Percentiles rank a stretch among this genome's conserved stretches.
Conservation (phyloP, 35 echinoderm and acorn worm genomes). For the Diadema setosum region DNA sequence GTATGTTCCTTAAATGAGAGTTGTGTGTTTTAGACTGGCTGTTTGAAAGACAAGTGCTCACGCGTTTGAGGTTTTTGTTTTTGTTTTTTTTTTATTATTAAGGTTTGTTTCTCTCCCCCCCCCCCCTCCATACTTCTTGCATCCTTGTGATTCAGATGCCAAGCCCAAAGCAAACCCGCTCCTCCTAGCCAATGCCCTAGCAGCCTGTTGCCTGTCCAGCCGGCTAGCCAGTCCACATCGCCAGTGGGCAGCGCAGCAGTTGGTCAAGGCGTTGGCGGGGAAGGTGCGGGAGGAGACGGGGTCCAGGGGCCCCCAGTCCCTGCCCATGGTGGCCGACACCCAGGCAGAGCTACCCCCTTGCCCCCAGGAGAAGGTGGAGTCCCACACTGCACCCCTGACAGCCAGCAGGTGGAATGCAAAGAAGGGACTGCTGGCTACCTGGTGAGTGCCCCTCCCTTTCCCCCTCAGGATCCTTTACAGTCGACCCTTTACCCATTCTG, state of each 20-base stretch:
- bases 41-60: neutral
- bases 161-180: conserved; percentile 49
- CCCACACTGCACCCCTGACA: conserved; percentile 83
- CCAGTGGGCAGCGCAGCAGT: conserved; percentile 96
- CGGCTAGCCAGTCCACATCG: conserved; percentile 69
- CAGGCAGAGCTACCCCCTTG: conserved; percentile 64
- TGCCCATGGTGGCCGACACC: conserved; percentile 54
- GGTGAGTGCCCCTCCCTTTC: conserved; percentile 71
- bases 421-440: conserved; percentile 74
- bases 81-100: neutral
- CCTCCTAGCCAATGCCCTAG: conserved; percentile 86
- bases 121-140: too few relatives aligned
- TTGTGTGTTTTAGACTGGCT: too few relatives aligned
- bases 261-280: conserved; percentile 79
- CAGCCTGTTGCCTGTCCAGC: conserved; percentile 92
- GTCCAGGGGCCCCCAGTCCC: neutral
- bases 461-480: too few relatives aligned
- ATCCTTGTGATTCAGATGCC: neutral
- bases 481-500: too few relatives aligned
- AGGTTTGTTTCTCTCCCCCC: too few relatives aligned
- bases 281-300: conserved; percentile 9
- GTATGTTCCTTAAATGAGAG: too few relatives aligned
- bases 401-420: conserved; percentile 51
- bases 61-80: too few relatives aligned
- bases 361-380: conserved; percentile 58